These are phyloP conservation scores for Crocuta crocuta DNA, from an alignment of 2,113 vertebrate species.

Conservation along the genomic window DNA sequence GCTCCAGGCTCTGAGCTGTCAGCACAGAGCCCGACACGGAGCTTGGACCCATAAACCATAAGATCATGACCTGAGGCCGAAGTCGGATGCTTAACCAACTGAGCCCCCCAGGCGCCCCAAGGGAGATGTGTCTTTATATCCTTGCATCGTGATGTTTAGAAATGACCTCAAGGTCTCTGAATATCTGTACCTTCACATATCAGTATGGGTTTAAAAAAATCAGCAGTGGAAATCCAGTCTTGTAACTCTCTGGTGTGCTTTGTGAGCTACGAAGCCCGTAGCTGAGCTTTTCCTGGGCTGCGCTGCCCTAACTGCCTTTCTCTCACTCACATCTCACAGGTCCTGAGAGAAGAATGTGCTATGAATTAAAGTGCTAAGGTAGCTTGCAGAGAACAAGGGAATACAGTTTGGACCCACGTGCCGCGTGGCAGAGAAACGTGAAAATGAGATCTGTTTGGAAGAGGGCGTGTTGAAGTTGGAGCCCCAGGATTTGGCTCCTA, in stretches of 20 bases:
- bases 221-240: neutral
- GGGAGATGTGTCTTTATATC: too few relatives aligned
- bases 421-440: neutral
- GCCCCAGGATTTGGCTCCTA: neutral
- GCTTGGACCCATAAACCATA: too few relatives aligned
- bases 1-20: too few relatives aligned
- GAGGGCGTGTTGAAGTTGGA: neutral
- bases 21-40: too few relatives aligned
- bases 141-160: neutral
- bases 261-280: neutral
- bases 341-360: neutral
- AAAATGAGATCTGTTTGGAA: neutral
- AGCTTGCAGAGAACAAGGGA: neutral
- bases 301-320: too few relatives aligned
- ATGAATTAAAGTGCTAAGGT: neutral
- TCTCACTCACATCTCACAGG: neutral
- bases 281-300: too few relatives aligned
- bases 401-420: fast-evolving
- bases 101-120: too few relatives aligned
- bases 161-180: neutral
- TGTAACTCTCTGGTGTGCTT: neutral
- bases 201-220: neutral
- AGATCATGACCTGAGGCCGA: too few relatives aligned
- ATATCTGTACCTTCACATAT: neutral
- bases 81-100: too few relatives aligned